Base-by-base conservation (phyloP, 2,888 invertebrate species). In the Tuta absoluta region DNA sequence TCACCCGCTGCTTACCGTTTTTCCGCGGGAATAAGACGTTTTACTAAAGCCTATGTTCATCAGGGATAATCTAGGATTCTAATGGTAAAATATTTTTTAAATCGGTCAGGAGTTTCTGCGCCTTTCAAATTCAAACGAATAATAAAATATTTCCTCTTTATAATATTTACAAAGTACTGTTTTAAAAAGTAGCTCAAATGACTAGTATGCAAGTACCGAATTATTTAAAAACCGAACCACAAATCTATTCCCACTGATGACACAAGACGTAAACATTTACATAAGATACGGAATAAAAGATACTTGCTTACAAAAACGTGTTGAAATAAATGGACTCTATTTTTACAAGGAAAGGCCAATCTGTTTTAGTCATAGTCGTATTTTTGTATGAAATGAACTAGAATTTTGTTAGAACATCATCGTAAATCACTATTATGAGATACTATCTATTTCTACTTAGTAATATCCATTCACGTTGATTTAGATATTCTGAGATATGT, bases 351-450 rank as follows among this genome's bases (percentile, higher is more conserved):
- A 14, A 23, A 53, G 51, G 51, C 23, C 51, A 53, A 21, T 51
- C 51, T 53, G 51, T 23, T 21, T 11, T 7, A 21, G 51, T 51
- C 51, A 51, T 51, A 21, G 19, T 51, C 24, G 21, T 53, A 14
- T 53, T 53, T 53, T 53, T 11, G 14, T 53, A 53, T 7, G 14
- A 23, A 53, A 53, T 53, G 51, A 23, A 53, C 51, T 53, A 53
- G 14, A 23, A 14, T 53, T 2, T 4, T 3, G 45, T 5, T n/a
- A 45, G 45, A 17, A 45, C n/a, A 45, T n/a, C n/a, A 45, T 45
- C 45, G 4, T 45, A 45, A 45, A 45, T 45, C 45, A 45, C 17
- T 45, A 17, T 45, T 45, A 45, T 45, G 45, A 45, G 45, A 45
- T n/a, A 45, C n/a, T n/a, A 45, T 45, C 41, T 41, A n/a, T 45